A percentile compares a stretch with the other conserved stretches of the same genome.
Evolutionary conservation across 2,797 vertebrate species (phyloP).

Genomic region (Craterocephalus amniculus): DNA sequence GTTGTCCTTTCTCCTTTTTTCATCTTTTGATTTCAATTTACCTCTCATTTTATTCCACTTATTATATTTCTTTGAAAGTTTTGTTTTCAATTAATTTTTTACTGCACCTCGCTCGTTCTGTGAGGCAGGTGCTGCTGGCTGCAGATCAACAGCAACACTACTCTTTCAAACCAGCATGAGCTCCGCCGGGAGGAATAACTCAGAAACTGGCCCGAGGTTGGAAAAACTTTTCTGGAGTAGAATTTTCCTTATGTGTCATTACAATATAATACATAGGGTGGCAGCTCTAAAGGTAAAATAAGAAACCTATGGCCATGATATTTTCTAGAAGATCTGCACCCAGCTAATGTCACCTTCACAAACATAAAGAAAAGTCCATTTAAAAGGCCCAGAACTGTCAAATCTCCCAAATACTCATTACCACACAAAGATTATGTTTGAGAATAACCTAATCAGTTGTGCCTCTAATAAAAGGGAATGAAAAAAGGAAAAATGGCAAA

Average conservation of each 20-base stretch:
- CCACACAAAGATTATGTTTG: no score
- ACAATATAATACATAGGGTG: neutral
- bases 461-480: neutral
- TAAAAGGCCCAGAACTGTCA: neutral
- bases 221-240: neutral
- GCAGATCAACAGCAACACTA: neutral
- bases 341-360: no score
- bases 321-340: neutral
- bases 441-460: neutral
- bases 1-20: no score
- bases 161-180: neutral
- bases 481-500: neutral
- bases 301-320: neutral
- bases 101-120: neutral
- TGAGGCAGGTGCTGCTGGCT: neutral
- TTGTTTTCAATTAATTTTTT: no score
- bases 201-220: neutral
- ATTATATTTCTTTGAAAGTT: no score
- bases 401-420: neutral
- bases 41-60: no score
- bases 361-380: neutral
- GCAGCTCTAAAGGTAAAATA: neutral
- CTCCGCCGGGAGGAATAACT: neutral
- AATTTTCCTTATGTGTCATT: slow-evolving; percentile 13
- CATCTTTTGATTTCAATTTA: no score